A percentile compares a stretch with the other conserved stretches of the same genome.
These are phyloP conservation scores for Prosapia bicincta DNA, from an alignment of 2,888 invertebrate genomes.

Conservation along the genomic window DNA sequence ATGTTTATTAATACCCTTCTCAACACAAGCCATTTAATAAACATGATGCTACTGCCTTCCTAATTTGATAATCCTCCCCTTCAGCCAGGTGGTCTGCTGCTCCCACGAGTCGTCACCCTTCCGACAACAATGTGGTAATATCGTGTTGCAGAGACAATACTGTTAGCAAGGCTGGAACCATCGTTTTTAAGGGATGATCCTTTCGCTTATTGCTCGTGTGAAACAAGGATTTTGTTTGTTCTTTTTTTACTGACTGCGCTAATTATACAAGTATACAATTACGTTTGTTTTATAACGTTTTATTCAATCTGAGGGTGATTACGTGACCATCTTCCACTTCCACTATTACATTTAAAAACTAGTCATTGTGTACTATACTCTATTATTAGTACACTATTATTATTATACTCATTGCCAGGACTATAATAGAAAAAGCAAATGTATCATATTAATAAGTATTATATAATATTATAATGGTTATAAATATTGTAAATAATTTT, in stretches of 20 bases:
- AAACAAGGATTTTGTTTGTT: background rate
- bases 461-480: too few relatives aligned
- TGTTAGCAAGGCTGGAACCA: background rate
- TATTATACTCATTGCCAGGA: too few relatives aligned
- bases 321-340: too few relatives aligned
- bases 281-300: background rate
- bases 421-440: too few relatives aligned
- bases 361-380: too few relatives aligned
- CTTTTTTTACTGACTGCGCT: background rate
- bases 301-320: too few relatives aligned
- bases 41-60: background rate
- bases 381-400: too few relatives aligned
- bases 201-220: background rate
- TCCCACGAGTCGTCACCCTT: background rate
- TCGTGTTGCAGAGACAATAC: background rate
- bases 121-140: background rate
- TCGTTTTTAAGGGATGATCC: background rate
- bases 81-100: background rate
- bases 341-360: too few relatives aligned
- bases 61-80: background rate
- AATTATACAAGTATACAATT: background rate
- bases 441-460: too few relatives aligned
- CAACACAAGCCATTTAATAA: slow-evolving; percentile 2
- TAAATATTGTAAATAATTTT: too few relatives aligned
- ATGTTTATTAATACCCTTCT: background rate